Evolutionary conservation across 2,888 invertebrate genomes (phyloP).

Genomic region (Pardosa pseudoannulata): DNA sequence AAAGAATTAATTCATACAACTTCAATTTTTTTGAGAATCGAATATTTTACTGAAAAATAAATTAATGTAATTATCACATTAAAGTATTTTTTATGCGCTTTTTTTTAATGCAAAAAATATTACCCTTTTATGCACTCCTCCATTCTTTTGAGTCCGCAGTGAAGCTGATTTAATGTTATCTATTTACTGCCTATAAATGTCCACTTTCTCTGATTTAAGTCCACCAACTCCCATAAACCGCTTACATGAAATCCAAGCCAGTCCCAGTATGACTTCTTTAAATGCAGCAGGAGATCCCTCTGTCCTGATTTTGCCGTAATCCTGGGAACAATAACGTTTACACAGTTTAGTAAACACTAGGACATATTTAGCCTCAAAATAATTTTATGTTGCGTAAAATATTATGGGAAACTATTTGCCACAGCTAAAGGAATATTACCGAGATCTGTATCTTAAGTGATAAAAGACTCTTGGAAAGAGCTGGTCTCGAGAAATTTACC

Average conservation of each 20-base stretch:
- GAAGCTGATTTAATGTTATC: conserved; percentile 53
- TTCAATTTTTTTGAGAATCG: too few species aligned
- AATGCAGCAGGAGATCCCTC: conserved; percentile 39
- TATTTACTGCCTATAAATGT: conserved; percentile 56
- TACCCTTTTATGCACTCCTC: too few species aligned
- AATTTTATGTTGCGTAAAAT: conserved; percentile 37
- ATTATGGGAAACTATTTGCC: conserved; percentile 14
- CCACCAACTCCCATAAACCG: conserved; percentile 51
- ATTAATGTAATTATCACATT: too few species aligned
- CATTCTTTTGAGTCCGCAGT: too few species aligned
- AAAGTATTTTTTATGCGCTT: too few species aligned
- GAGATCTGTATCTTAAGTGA: too few species aligned
- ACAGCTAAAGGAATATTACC: too few species aligned
- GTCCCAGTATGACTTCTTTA: conserved; percentile 51
- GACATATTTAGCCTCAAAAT: conserved; percentile 39
- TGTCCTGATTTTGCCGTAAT: conserved; percentile 35
- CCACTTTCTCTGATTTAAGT: conserved; percentile 58
- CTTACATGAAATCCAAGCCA: conserved; percentile 48
- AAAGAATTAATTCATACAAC: too few species aligned
- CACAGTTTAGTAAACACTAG: conserved; percentile 35
- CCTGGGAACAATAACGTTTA: conserved; percentile 31
- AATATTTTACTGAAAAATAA: too few species aligned
- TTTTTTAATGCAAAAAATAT: too few species aligned
- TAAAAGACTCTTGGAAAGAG: too few species aligned
- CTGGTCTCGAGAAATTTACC: too few species aligned